Conservation (phyloP, 2,888 invertebrate genomes). For the Sinodicranocentrus sp. region DNA sequence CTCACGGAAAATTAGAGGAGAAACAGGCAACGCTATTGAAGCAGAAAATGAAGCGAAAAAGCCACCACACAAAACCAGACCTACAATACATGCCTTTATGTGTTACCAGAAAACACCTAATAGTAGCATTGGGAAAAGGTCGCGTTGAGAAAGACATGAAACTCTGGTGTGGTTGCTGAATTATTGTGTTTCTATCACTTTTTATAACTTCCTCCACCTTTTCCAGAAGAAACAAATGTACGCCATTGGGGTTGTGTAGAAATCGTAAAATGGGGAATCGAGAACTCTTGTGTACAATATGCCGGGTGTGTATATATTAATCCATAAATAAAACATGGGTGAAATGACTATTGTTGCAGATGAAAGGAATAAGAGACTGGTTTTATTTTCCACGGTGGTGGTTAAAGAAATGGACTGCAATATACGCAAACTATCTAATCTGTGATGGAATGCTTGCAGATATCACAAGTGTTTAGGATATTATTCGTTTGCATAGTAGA, state of each 20-base stretch:
- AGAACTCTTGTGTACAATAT: not conserved
- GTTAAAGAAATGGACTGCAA: not conserved
- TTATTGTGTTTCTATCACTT: slow-evolving; percentile 1
- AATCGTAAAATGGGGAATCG: not conserved
- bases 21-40: too few relatives aligned
- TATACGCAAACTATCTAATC: not conserved
- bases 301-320: slow-evolving; percentile 3
- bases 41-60: too few relatives aligned
- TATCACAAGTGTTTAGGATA: not conserved
- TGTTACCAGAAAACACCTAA: too few relatives aligned
- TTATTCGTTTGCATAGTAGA: not conserved
- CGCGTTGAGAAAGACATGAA: too few relatives aligned
- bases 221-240: not conserved
- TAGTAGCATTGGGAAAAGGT: too few relatives aligned
- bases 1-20: too few relatives aligned
- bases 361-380: not conserved
- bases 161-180: not conserved
- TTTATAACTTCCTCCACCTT: not conserved
- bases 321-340: not conserved
- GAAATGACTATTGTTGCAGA: not conserved
- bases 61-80: too few relatives aligned
- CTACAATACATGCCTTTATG: too few relatives aligned
- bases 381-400: not conserved
- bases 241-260: not conserved
- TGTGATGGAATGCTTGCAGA: not conserved